phyloP scores from a whole-genome alignment of 2,797 vertebrate genomes.

The Tolypeutes matacus region DNA sequence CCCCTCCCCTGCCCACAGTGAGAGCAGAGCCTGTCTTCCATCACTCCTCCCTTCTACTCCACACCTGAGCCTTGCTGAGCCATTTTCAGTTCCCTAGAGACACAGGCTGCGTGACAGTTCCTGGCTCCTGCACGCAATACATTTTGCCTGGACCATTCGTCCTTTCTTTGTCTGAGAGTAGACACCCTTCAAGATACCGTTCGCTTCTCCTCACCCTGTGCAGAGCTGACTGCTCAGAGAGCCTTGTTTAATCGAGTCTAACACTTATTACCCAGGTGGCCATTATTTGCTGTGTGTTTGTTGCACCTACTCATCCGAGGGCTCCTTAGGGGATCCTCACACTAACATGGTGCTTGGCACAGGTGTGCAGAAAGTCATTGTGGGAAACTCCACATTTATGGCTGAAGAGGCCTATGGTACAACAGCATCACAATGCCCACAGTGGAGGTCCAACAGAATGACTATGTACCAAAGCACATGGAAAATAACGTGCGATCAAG shows the following conservation, averaged over 20 bases:
- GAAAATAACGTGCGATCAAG: neutral
- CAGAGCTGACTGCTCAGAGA: neutral
- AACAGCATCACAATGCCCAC: neutral
- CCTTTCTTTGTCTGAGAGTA: neutral
- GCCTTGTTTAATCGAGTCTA: neutral
- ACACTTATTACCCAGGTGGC: neutral
- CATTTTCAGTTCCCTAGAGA: neutral
- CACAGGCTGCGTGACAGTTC: neutral
- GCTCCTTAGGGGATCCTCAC: neutral
- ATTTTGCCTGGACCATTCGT: no score
- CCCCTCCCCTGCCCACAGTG: neutral
- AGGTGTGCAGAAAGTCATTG: neutral
- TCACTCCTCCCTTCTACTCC: neutral
- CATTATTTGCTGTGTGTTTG: no score
- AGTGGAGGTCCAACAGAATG: neutral
- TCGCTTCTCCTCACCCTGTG: neutral
- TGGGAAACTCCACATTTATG: neutral
- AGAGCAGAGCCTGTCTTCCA: neutral
- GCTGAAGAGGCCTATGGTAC: neutral
- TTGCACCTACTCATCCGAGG: neutral
- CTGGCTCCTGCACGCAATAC: neutral
- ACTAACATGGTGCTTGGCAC: neutral
- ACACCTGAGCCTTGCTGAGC: accelerated
- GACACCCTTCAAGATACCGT: neutral
- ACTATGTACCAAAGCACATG: no score